A percentile compares a stretch with the other conserved stretches of the same genome.
Conservation (phyloP, 2,797 vertebrate species). For the Ataeniobius toweri region DNA sequence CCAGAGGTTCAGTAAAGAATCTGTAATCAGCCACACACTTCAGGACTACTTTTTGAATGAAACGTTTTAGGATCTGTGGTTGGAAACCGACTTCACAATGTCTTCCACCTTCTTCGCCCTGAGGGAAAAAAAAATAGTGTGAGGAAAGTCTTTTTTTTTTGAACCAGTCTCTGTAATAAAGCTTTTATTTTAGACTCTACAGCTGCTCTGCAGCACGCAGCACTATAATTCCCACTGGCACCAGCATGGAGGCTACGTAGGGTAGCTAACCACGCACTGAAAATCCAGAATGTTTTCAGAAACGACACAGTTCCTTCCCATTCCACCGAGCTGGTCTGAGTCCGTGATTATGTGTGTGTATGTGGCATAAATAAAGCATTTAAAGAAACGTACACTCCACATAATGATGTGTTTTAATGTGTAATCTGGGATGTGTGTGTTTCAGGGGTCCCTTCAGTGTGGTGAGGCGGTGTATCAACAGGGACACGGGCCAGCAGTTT, state of each 20-base stretch:
- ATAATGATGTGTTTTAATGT: no score
- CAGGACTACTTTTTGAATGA: not conserved
- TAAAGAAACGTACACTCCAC: not conserved
- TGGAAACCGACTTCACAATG: slow-evolving; percentile 6
- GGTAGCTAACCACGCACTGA: slow-evolving; percentile 43
- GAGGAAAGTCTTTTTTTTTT: slow-evolving; percentile 31
- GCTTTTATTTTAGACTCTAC: slow-evolving; percentile 70
- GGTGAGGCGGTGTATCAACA: slow-evolving; percentile 98
- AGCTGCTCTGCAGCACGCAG: slow-evolving; percentile 57
- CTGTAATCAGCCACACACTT: not conserved
- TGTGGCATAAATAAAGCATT: slow-evolving; percentile 1
- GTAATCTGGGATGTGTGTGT: slow-evolving; percentile 40
- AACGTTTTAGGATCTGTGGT: not conserved
- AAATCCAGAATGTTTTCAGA: slow-evolving; percentile 43
- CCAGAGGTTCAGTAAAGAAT: no score
- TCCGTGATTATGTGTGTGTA: not conserved
- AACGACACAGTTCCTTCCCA: slow-evolving; percentile 17
- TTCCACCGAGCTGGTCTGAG: slow-evolving; percentile 8
- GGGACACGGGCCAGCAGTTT: slow-evolving; percentile 98
- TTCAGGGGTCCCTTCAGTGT: slow-evolving; percentile 97
- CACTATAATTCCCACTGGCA: slow-evolving; percentile 73
- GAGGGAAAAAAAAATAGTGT: slow-evolving; percentile 37
- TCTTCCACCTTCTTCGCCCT: slow-evolving; percentile 32
- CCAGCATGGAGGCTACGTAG: slow-evolving; percentile 26
- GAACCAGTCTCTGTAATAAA: slow-evolving; percentile 64